A percentile compares a stretch with the other conserved stretches of the same genome.
Conservation (phyloP, 2,888 invertebrate species). For the Drosophila anomalipes region DNA sequence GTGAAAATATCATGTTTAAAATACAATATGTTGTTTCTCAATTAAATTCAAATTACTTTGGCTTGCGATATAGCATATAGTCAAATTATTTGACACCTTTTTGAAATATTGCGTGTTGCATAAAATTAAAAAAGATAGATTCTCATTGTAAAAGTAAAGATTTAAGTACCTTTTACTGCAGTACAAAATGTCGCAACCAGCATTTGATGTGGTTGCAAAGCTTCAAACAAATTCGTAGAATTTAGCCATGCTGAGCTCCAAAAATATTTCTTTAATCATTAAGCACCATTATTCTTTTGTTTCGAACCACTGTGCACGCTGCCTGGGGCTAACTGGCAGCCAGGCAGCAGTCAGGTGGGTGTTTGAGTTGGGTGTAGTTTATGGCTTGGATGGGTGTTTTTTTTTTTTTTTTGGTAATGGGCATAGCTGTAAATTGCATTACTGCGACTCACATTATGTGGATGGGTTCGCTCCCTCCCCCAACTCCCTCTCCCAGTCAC, state of each 20-base stretch:
- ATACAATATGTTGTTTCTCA: background rate
- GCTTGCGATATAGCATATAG: no score
- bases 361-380: constrained; percentile 1
- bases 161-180: no score
- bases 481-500: background rate
- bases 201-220: background rate
- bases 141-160: no score
- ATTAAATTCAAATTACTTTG: background rate
- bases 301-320: constrained; percentile 1
- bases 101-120: background rate
- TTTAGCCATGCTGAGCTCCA: background rate
- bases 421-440: constrained; percentile 75
- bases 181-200: background rate
- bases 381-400: constrained; percentile 2
- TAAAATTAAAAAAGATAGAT: background rate
- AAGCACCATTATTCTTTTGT: no score
- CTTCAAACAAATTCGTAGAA: background rate
- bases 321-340: constrained; percentile 4
- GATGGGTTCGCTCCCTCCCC: background rate
- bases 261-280: background rate
- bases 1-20: fast-evolving
- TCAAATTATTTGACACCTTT: no score
- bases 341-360: constrained; percentile 6
- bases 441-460: constrained; percentile 50
- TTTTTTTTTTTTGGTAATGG: constrained; percentile 22